These are phyloP conservation scores for Trichomycterus rosablanca DNA, from an alignment of 2,113 vertebrate species.

Conservation along the genomic window DNA sequence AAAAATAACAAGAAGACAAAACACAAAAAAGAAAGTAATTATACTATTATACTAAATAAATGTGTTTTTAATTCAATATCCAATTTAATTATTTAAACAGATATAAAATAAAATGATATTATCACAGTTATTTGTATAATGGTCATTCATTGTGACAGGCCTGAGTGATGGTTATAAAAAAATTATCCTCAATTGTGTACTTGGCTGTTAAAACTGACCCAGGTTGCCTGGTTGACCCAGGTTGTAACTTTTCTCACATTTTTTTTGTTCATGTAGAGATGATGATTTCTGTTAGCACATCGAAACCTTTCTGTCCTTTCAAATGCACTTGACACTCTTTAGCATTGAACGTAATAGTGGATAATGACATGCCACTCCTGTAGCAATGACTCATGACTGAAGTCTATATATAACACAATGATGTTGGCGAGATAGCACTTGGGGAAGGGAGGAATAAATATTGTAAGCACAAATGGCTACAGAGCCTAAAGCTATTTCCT, in stretches of 20 bases:
- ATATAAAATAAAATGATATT: too few species aligned
- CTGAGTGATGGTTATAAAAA: too few species aligned
- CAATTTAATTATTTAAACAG: too few species aligned
- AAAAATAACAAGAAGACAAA: too few species aligned
- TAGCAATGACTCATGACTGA: slow-evolving; percentile 53
- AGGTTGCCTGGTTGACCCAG: too few species aligned
- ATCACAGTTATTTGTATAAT: too few species aligned
- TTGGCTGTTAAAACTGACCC: neutral
- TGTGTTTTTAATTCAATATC: too few species aligned
- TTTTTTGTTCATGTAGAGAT: neutral
- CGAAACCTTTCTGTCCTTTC: slow-evolving; percentile 23
- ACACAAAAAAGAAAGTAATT: too few species aligned
- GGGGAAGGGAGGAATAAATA: slow-evolving; percentile 41
- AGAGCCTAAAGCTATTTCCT: slow-evolving; percentile 46
- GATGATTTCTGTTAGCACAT: slow-evolving; percentile 14
- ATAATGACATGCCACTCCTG: slow-evolving; percentile 47
- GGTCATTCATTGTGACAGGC: too few species aligned
- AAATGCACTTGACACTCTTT: slow-evolving; percentile 21
- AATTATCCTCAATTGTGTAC: too few species aligned
- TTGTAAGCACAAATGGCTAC: slow-evolving; percentile 45
- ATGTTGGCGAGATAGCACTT: slow-evolving; percentile 30
- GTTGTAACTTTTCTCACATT: too few species aligned
- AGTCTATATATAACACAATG: slow-evolving; percentile 49
- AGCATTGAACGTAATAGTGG: slow-evolving; percentile 28
- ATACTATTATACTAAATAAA: too few species aligned